A percentile compares a stretch with the other conserved stretches of the same genome.
phyloP scores from a whole-genome alignment of 2,797 vertebrate genomes.

The Sebastes hubbsi region DNA sequence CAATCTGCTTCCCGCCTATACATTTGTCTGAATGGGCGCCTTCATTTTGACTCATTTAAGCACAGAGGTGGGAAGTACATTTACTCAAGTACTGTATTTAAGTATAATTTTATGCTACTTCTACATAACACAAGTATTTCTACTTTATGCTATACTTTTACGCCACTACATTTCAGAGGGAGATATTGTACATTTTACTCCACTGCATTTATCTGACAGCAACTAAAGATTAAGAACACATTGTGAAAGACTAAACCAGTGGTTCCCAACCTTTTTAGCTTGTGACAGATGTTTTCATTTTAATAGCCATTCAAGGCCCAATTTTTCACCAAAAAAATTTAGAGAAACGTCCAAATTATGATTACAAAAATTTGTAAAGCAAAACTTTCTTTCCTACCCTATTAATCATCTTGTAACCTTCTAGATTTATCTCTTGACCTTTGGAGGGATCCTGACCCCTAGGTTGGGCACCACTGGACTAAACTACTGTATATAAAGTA shows the following conservation, averaged over 20 bases:
- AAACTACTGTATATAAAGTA: not conserved
- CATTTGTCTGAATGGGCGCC: constrained; percentile 5
- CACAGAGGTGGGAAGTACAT: not conserved
- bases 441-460: not conserved
- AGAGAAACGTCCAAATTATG: not conserved
- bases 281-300: not conserved
- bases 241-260: not conserved
- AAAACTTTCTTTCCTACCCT: not conserved
- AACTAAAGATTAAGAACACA: not conserved
- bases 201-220: not conserved
- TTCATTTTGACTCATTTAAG: not conserved
- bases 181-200: not conserved
- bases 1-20: constrained; percentile 38
- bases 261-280: not conserved
- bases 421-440: not conserved
- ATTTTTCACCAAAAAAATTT: not conserved
- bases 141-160: not conserved
- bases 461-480: not conserved
- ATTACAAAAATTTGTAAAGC: not conserved
- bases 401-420: not conserved
- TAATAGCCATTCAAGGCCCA: not conserved
- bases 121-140: not conserved
- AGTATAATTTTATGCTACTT: not conserved
- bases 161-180: not conserved
- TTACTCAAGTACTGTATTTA: not conserved